A percentile compares a stretch with the other conserved stretches of the same genome.
phyloP scores from a whole-genome alignment of 2,888 invertebrate genomes.

The Choreutis nemorana region DNA sequence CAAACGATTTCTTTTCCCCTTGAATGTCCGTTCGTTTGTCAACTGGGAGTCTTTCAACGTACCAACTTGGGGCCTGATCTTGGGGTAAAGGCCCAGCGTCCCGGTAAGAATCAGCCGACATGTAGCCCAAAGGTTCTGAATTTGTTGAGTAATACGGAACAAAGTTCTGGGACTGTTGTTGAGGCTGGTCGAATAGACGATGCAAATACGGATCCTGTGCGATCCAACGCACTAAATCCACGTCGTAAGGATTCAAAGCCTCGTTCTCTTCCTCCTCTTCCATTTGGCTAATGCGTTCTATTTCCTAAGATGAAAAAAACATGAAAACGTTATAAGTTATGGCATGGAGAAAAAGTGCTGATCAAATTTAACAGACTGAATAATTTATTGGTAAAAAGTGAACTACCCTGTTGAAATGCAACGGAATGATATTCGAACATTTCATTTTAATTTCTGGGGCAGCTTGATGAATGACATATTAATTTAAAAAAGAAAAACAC shows the following conservation, averaged over 20 bases:
- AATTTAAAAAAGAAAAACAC: too few relatives aligned
- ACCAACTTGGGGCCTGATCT: background rate
- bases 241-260: background rate
- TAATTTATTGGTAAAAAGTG: background rate
- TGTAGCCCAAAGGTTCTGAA: background rate
- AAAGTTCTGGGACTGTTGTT: background rate
- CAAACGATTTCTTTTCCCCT: conserved; percentile 17
- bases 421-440: too few relatives aligned
- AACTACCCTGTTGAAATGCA: too few relatives aligned
- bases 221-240: conserved; percentile 19
- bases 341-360: background rate
- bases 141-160: background rate
- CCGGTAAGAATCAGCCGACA: background rate
- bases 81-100: too few relatives aligned
- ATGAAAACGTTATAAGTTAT: too few relatives aligned
- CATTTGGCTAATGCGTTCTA: conserved; percentile 29
- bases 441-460: too few relatives aligned
- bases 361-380: background rate
- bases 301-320: conserved; percentile 28
- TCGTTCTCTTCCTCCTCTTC: conserved; percentile 13
- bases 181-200: conserved; percentile 11
- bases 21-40: background rate
- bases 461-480: too few relatives aligned
- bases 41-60: background rate
- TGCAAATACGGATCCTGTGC: conserved; percentile 15